Conservation (phyloP, 2,888 invertebrate genomes). For the Petrolisthes cinctipes region DNA sequence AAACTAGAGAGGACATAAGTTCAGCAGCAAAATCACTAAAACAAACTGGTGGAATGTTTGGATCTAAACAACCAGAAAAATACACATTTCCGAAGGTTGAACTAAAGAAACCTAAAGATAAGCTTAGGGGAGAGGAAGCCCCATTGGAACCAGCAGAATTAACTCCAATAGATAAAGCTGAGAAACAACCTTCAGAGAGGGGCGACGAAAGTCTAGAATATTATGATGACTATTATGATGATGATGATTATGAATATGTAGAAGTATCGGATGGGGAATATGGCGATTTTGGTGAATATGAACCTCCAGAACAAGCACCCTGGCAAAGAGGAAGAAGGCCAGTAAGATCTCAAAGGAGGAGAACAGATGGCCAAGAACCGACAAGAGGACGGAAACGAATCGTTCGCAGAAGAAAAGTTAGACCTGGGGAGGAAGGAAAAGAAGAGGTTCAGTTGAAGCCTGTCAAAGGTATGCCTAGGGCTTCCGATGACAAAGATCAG, state of each 20-base stretch:
- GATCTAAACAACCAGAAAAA: slow-evolving; percentile 36
- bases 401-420: slow-evolving; percentile 25
- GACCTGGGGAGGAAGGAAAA: slow-evolving; percentile 22
- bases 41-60: slow-evolving; percentile 29
- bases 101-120: slow-evolving; percentile 55
- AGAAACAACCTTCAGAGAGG: background rate
- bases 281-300: slow-evolving; percentile 41
- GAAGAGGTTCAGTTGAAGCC: slow-evolving; percentile 37
- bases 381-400: slow-evolving; percentile 8
- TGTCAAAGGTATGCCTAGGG: slow-evolving; percentile 18
- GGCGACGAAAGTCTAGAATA: slow-evolving; percentile 21
- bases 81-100: slow-evolving; percentile 49
- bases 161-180: slow-evolving; percentile 30
- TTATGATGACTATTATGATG: slow-evolving; percentile 40
- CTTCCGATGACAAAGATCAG: slow-evolving; percentile 28
- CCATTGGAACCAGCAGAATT: slow-evolving; percentile 43
- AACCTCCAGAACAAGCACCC: slow-evolving; percentile 24
- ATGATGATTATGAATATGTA: slow-evolving; percentile 33
- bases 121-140: slow-evolving; percentile 17
- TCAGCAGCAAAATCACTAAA: slow-evolving; percentile 44
- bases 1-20: slow-evolving; percentile 43
- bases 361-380: slow-evolving; percentile 10
- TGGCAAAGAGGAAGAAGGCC: slow-evolving; percentile 32
- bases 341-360: slow-evolving; percentile 19
- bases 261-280: slow-evolving; percentile 28